These are phyloP conservation scores for Quadriops clusia DNA, from an alignment of 2,888 invertebrate genomes.

Conservation along the genomic window DNA sequence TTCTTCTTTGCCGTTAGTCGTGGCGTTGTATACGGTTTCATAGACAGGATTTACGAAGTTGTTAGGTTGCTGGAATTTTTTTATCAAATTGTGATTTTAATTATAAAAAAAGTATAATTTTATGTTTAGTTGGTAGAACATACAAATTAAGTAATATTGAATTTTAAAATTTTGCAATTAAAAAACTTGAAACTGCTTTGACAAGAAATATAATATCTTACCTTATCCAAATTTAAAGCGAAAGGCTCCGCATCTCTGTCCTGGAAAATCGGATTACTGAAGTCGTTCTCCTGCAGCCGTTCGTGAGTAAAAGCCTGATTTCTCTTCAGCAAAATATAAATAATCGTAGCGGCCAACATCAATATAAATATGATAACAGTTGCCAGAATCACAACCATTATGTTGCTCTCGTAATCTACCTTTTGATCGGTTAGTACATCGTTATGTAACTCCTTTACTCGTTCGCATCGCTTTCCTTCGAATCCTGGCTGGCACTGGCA, in stretches of 20 bases:
- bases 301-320: constrained; percentile 59
- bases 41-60: constrained; percentile 83
- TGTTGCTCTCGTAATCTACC: constrained; percentile 5
- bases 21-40: constrained; percentile 60
- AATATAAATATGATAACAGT: constrained; percentile 14
- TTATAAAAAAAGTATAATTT: too few relatives aligned
- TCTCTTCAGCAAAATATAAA: constrained; percentile 26
- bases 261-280: constrained; percentile 79
- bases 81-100: too few relatives aligned
- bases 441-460: constrained; percentile 9
- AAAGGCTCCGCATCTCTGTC: constrained; percentile 54
- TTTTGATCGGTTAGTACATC: constrained; percentile 6
- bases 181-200: constrained; percentile 3
- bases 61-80: too few relatives aligned
- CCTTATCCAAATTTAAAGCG: constrained; percentile 49
- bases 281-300: constrained; percentile 68
- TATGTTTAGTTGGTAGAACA: too few relatives aligned
- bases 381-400: constrained; percentile 1
- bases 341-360: constrained; percentile 21
- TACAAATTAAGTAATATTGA: too few relatives aligned
- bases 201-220: constrained; percentile 23
- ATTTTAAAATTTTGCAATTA: constrained; percentile 1
- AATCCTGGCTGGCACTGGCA: constrained; percentile 39
- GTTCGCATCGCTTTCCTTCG: constrained; percentile 40
- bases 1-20: constrained; percentile 39